These are phyloP conservation scores for Sinohyriopsis cumingii DNA, from an alignment of 2,888 invertebrate genomes.

Conservation along the genomic window DNA sequence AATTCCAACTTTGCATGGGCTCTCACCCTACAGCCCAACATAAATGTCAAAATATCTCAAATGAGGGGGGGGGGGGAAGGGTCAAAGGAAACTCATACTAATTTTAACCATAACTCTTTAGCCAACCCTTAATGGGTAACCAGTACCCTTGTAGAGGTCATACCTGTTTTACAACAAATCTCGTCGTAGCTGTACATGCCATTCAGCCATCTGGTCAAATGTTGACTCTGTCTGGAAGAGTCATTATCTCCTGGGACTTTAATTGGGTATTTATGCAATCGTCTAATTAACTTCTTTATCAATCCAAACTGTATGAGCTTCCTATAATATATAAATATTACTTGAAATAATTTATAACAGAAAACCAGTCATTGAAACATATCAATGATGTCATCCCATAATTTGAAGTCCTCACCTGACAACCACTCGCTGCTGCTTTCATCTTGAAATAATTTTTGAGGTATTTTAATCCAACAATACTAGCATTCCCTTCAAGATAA, in stretches of 20 bases:
- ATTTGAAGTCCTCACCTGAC: no score
- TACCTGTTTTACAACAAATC: slow-evolving; percentile 86
- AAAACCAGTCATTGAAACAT: no score
- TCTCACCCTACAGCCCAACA: no score
- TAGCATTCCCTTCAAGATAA: no score
- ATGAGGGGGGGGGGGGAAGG: no score
- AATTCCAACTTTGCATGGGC: no score
- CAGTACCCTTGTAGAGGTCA: background rate
- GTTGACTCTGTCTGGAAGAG: slow-evolving; percentile 31
- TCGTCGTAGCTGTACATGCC: slow-evolving; percentile 89
- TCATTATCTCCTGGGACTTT: slow-evolving; percentile 52
- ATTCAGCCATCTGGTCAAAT: slow-evolving; percentile 78
- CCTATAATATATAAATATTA: slow-evolving; percentile 69
- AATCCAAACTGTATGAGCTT: slow-evolving; percentile 90
- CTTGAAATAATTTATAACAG: background rate
- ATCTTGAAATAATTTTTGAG: no score
- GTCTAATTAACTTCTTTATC: slow-evolving; percentile 86
- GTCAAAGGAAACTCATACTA: background rate
- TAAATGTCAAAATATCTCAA: no score
- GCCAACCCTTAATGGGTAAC: background rate
- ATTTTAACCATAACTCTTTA: background rate
- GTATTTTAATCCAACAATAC: no score
- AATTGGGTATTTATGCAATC: slow-evolving; percentile 81
- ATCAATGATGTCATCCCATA: no score
- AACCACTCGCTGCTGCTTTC: no score